phyloP scores from a whole-genome alignment of 2,113 vertebrate genomes.

The Daubentonia madagascariensis region DNA sequence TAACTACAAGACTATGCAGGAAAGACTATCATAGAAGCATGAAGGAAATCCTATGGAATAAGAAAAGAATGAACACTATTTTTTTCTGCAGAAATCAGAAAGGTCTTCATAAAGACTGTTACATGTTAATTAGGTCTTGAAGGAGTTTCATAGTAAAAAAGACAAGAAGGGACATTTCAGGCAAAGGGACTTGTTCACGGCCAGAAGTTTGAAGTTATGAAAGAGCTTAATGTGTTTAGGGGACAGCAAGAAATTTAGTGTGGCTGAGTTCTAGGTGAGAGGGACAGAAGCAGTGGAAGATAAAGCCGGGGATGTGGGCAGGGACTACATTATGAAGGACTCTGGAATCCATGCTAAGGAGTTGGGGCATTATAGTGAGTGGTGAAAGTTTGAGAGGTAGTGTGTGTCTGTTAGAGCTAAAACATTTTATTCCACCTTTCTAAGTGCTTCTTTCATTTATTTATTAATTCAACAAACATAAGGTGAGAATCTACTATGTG shows the following conservation, averaged over 20 bases:
- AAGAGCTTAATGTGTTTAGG: background rate
- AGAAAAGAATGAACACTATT: background rate
- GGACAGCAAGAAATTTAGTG: background rate
- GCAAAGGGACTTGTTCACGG: background rate
- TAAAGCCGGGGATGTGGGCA: background rate
- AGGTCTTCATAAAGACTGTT: background rate
- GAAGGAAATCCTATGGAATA: background rate
- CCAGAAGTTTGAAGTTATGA: background rate
- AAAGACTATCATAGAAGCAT: background rate
- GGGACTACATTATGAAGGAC: background rate
- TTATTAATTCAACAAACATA: background rate
- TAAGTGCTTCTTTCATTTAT: background rate
- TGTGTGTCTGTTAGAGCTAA: background rate
- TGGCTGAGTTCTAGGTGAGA: background rate
- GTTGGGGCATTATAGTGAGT: background rate
- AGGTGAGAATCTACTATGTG: background rate
- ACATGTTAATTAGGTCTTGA: background rate
- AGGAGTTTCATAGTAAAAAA: slow-evolving; percentile 2
- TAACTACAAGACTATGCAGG: background rate
- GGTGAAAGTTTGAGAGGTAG: background rate
- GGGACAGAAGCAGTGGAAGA: background rate
- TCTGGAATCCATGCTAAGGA: background rate
- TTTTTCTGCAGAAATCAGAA: background rate
- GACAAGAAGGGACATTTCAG: background rate
- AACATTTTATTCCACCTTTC: background rate